phyloP scores from a whole-genome alignment of 2,113 vertebrate genomes.

The Gasterosteus nipponicus region DNA sequence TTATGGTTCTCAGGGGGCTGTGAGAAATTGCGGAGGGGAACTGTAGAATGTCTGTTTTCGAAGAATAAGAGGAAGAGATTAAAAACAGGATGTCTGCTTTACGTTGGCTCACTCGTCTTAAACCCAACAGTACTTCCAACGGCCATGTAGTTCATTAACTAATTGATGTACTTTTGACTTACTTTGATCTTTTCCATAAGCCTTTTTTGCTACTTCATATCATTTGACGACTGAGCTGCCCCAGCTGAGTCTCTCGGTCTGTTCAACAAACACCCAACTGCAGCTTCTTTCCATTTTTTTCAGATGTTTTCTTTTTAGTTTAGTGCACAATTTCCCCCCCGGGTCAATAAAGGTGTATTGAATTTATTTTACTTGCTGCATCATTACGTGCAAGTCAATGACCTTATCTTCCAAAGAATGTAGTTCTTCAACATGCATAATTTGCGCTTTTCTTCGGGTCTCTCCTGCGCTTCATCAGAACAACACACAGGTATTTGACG shows the following conservation, averaged over 20 bases:
- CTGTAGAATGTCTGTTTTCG: not conserved
- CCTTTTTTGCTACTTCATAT: not conserved
- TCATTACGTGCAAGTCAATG: not conserved
- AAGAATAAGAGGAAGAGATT: not conserved
- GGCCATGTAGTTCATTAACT: not conserved
- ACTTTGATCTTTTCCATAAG: not conserved
- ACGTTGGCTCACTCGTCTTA: not conserved
- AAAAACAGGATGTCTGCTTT: conserved; percentile 3
- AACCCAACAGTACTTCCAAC: not conserved
- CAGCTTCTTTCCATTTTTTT: not conserved
- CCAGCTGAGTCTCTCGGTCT: too few relatives aligned
- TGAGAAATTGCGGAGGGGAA: not conserved
- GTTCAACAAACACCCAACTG: not conserved
- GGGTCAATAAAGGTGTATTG: not conserved
- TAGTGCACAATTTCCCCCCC: not conserved
- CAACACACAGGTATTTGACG: not conserved
- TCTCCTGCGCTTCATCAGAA: not conserved
- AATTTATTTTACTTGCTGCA: not conserved
- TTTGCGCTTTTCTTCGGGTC: not conserved
- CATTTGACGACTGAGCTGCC: not conserved
- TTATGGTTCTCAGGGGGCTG: not conserved
- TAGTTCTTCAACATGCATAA: too few relatives aligned
- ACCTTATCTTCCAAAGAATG: not conserved
- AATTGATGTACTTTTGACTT: not conserved
- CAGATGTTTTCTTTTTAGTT: not conserved